Evolutionary conservation across 2,888 invertebrate species (phyloP).

Genomic region (Agonopterix alstromeriana): DNA sequence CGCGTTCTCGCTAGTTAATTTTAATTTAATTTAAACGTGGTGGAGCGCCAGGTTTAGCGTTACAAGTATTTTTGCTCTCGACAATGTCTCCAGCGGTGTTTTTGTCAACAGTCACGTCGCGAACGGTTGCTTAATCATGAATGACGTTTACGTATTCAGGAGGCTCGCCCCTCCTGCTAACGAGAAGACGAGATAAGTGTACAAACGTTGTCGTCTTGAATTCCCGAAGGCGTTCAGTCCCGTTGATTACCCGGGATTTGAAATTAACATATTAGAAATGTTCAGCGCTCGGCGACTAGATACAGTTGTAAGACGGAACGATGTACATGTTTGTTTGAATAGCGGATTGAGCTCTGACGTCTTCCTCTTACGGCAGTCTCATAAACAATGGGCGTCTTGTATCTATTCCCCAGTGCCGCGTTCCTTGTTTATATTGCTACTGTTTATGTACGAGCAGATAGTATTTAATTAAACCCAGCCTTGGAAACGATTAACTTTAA

Average conservation of each 20-base stretch:
- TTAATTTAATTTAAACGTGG: slow-evolving; percentile 13
- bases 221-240: slow-evolving; percentile 58
- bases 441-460: slow-evolving; percentile 16
- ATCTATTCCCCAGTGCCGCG: slow-evolving; percentile 16
- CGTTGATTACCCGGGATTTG: slow-evolving; percentile 67
- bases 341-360: slow-evolving; percentile 51
- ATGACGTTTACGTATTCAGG: slow-evolving; percentile 71
- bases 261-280: slow-evolving; percentile 66
- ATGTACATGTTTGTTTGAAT: slow-evolving; percentile 49
- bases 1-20: slow-evolving; percentile 3
- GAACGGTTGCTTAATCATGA: slow-evolving; percentile 65
- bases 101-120: slow-evolving; percentile 61
- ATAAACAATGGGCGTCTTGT: slow-evolving; percentile 44
- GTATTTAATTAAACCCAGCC: slow-evolving; percentile 19
- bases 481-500: slow-evolving; percentile 19
- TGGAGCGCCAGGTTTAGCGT: not conserved
- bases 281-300: slow-evolving; percentile 23
- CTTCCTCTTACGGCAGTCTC: slow-evolving; percentile 31
- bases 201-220: slow-evolving; percentile 67
- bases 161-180: slow-evolving; percentile 59
- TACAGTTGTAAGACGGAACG: slow-evolving; percentile 25
- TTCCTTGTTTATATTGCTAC: slow-evolving; percentile 20
- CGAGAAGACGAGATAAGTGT: slow-evolving; percentile 71
- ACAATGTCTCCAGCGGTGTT: slow-evolving; percentile 40
- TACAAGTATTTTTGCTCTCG: slow-evolving; percentile 25